Evolutionary conservation across 1,140 invertebrate genomes (phyloP), one percentile per base, ranked within the genome.

Genomic region (Conus betulinus): DNA sequence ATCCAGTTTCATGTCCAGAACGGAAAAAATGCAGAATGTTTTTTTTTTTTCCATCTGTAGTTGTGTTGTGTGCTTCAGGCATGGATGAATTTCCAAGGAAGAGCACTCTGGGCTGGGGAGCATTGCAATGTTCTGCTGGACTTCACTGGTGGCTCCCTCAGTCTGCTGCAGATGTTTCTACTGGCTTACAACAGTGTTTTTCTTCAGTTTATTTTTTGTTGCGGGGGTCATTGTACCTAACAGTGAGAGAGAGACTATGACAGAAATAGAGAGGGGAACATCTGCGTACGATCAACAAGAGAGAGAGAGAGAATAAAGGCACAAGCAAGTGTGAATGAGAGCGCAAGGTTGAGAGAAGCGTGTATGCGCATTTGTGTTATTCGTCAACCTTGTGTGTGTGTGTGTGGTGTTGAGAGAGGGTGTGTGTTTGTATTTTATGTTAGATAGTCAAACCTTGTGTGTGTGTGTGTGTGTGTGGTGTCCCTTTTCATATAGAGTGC

Each of bases 81-180:
- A 0, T 97, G 97, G 94, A 98, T 99, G 96, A 99, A 99, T 95
- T 99, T 98, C 94, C 97, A 96, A 93, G 99, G 87, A 98, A 99
- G 95, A 99, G 98, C 74, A 99, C 99, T 0, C 97, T 97, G 11
- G 99, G 99, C 20, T 99, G n/a, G n/a, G 99, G 99, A 99, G 98
- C 91, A 99, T 99, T 93, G 98, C 84, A 99, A 99, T 96, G 98
- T 99, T 91, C 96, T 99, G 89, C 96, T 99, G 71, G 99, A 99
- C 95, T 99, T 99, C 94, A 98, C 98, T 10, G 99, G 99, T 79
- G 99, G 99, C n/a, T 96, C 96, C 60, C 96, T 99, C 8, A 99
- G 98, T 91, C 97, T 99, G 96, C 94, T 99, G 25, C 99, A 99
- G 96, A 99, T 99, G 99, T 97, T 99, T 91, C 95, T 99, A 0